Evolutionary conservation across 37 sponge, comb jelly and placozoan species (phyloP).

Genomic region (Axinella damicornis): DNA sequence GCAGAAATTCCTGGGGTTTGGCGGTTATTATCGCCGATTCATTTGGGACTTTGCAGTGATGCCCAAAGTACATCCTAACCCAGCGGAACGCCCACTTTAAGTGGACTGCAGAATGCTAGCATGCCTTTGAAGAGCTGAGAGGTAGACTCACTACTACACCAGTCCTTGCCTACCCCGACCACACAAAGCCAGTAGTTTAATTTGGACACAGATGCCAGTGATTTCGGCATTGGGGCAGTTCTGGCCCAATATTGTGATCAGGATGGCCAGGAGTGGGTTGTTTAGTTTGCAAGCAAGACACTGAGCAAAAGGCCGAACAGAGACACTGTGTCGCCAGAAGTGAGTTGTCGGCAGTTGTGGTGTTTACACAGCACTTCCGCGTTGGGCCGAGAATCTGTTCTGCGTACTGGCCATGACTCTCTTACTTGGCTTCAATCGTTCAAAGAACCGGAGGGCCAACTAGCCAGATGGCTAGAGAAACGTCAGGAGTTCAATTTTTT

Average conservation of each 20-base stretch:
- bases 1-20: conserved; percentile 48
- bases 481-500: conserved; percentile 38
- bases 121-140: conserved; percentile 11
- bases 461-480: conserved; percentile 32
- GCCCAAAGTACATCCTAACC: conserved; percentile 32
- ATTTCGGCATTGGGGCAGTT: conserved; percentile 23
- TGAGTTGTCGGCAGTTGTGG: conserved; percentile 38
- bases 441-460: conserved; percentile 33
- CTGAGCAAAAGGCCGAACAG: conserved; percentile 29
- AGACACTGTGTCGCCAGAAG: conserved; percentile 39
- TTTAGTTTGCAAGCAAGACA: conserved; percentile 24
- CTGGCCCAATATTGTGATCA: conserved; percentile 19
- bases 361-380: conserved; percentile 23
- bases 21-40: conserved; percentile 42
- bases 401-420: conserved; percentile 41
- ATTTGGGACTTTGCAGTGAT: conserved; percentile 36
- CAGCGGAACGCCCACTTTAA: conserved; percentile 9
- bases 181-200: conserved; percentile 18
- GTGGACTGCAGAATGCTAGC: conserved; percentile 34
- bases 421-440: conserved; percentile 28
- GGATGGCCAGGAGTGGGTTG: conserved; percentile 16
- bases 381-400: neutral
- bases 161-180: conserved; percentile 24
- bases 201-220: conserved; percentile 50
- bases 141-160: conserved; percentile 10